A percentile compares a stretch with the other conserved stretches of the same genome.
phyloP scores from a whole-genome alignment of 2,797 vertebrate genomes.

The Heliangelus exortis region DNA sequence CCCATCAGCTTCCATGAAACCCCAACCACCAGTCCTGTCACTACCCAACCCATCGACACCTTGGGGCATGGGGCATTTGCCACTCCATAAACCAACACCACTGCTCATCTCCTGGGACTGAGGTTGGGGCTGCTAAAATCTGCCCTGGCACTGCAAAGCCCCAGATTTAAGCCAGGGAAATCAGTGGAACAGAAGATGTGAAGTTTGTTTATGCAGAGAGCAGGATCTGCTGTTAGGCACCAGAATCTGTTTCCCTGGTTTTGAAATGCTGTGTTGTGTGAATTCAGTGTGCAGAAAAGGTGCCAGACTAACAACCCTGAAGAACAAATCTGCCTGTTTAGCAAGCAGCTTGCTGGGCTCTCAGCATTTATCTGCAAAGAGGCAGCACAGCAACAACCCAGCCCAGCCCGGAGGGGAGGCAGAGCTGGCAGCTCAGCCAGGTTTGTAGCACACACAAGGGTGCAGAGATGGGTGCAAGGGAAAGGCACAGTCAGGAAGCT shows the following conservation, averaged over 20 bases:
- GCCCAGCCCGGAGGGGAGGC: neutral
- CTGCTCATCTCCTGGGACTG: no score
- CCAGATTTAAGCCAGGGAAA: neutral
- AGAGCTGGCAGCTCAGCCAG: neutral
- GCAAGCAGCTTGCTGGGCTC: neutral
- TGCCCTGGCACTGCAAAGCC: neutral
- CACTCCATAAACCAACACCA: fast-evolving
- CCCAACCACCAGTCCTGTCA: fast-evolving
- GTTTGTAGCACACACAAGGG: neutral
- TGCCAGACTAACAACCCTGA: conserved; percentile 57
- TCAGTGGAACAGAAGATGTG: fast-evolving
- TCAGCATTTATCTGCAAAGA: neutral
- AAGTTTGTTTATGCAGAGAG: neutral
- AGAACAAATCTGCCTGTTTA: conserved; percentile 1
- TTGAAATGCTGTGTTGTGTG: conserved; percentile 27
- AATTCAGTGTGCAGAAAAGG: conserved; percentile 53
- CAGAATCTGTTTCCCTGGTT: conserved; percentile 33
- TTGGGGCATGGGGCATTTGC: fast-evolving
- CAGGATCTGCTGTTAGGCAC: neutral
- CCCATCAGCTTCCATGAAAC: neutral
- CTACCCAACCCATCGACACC: fast-evolving
- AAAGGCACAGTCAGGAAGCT: neutral
- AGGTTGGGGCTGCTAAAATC: neutral
- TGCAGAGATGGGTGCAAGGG: neutral
- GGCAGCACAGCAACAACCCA: neutral